Evolutionary conservation across 30 jellyfish, hydroid and myxozoan genomes (phyloP), one percentile per base, ranked within the genome.

Genomic region (Sanderia malayensis): DNA sequence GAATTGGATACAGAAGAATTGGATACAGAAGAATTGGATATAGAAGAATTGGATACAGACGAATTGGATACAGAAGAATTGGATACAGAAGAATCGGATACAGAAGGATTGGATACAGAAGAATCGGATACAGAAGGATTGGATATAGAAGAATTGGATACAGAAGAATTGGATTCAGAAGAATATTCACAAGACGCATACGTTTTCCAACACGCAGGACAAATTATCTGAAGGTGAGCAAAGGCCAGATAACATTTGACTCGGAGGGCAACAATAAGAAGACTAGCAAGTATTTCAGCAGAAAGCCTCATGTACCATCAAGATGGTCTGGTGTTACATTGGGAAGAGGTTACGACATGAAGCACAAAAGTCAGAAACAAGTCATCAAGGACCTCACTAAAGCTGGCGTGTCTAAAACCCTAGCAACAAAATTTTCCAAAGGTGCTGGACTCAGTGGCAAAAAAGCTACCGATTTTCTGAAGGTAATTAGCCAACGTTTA

Each of bases 271-370:
- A 83, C 31, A 57, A 83, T 67, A 73, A 72, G 67, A 62, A 74
- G 41, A 73, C 45, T 32, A 73, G 95, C 67, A 69, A 66, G 17
- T 73, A 46, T 58, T 83, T 46, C 68, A 83, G 95, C 59, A 57
- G 95, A 23, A 74, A 73, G 52, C 76, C 86, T 0, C 88, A 73
- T 58, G 95, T 83, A 32, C 95, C 95, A 24, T 67, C 77, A 7
- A 46, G 19, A 31, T 62, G 80, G 77, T 83, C 95, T 1, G 95
- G 95, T 46, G 73, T 83, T n/a, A 83, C 95, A 17, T 9, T 83
- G 17, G 95, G 95, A 25, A 53, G 95, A 28, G 95, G 95, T 4
- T 83, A 83, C 37, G 95, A 83, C 47, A 62, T 83, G 95, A 79
- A 79, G 1, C 67, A 28, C 78, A 83, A 83, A 60, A 13, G 81